Percentiles rank a stretch among this genome's conserved stretches.
phyloP scores from a whole-genome alignment of 2,888 invertebrate genomes.

The Campoletis raptor region DNA sequence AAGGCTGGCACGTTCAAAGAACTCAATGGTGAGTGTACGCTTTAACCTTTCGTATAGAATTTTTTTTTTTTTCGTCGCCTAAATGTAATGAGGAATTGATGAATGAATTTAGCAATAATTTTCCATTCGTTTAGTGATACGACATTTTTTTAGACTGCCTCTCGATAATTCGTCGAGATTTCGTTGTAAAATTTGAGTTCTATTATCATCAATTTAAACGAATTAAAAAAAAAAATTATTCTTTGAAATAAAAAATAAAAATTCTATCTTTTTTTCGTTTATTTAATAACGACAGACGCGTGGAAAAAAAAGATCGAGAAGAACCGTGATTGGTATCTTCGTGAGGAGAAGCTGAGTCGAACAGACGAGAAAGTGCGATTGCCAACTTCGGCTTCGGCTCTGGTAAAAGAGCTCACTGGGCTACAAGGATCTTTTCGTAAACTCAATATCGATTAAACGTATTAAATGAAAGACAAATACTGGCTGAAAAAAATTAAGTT shows the following conservation, averaged over 20 bases:
- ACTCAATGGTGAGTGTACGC: conserved; percentile 77
- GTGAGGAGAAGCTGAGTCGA: conserved; percentile 81
- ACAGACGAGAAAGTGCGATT: conserved; percentile 79
- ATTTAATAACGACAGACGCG: conserved; percentile 72
- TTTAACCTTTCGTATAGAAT: not conserved
- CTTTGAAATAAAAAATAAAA: no score
- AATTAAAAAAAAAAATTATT: no score
- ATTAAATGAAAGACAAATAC: not conserved
- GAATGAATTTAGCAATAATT: not conserved
- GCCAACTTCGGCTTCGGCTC: conserved; percentile 74
- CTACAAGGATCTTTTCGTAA: conserved; percentile 82
- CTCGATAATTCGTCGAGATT: no score
- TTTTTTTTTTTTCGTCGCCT: no score
- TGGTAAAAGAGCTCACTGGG: conserved; percentile 78
- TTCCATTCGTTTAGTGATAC: not conserved
- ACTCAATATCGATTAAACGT: conserved; percentile 80
- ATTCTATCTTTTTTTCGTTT: not conserved
- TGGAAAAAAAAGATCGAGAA: conserved; percentile 81
- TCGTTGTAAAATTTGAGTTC: not conserved
- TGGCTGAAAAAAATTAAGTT: conserved; percentile 3
- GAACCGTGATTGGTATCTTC: conserved; percentile 81
- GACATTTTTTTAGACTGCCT: no score
- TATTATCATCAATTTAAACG: not conserved
- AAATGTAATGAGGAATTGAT: not conserved
- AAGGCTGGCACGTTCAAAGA: conserved; percentile 81